phyloP scores from a whole-genome alignment of 1,140 invertebrate genomes.

The Scaptomyza graminum region DNA sequence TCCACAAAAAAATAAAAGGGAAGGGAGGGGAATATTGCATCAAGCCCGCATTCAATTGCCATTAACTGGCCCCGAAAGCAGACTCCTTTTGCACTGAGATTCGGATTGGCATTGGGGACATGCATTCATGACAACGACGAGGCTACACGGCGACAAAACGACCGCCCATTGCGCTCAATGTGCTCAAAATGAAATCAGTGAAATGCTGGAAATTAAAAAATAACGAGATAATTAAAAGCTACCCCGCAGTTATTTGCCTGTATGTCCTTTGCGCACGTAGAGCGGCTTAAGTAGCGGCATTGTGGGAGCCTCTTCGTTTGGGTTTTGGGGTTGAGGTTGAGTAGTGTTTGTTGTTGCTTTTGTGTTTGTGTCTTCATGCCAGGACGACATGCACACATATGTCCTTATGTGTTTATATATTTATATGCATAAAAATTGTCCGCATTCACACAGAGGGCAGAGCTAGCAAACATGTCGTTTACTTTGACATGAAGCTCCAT shows the following conservation, averaged over 20 bases:
- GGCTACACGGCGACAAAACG: background rate
- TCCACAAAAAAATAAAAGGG: conserved; percentile 6
- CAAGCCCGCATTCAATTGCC: conserved; percentile 14
- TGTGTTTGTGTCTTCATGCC: conserved; percentile 7
- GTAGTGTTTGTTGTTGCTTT: background rate
- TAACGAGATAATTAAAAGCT: conserved; percentile 81
- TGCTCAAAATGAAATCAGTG: conserved; percentile 73
- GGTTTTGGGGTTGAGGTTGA: background rate
- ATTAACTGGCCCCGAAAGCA: background rate
- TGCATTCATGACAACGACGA: background rate
- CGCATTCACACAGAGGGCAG: conserved; percentile 38
- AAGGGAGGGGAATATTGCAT: conserved; percentile 28
- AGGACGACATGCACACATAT: background rate
- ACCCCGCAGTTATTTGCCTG: conserved; percentile 71
- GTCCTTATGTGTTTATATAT: conserved; percentile 4
- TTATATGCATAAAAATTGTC: conserved; percentile 4
- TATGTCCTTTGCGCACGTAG: conserved; percentile 65
- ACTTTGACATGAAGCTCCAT: conserved; percentile 37
- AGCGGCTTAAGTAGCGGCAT: conserved; percentile 72
- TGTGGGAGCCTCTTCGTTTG: conserved; percentile 36
- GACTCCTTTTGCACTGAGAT: background rate
- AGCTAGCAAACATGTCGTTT: conserved; percentile 48
- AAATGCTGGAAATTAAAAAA: conserved; percentile 80
- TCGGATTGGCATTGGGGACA: conserved; percentile 6
- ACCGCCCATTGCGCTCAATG: conserved; percentile 54